Evolutionary conservation across 2,113 vertebrate genomes (phyloP).

Genomic region (Bagarius yarrelli): DNA sequence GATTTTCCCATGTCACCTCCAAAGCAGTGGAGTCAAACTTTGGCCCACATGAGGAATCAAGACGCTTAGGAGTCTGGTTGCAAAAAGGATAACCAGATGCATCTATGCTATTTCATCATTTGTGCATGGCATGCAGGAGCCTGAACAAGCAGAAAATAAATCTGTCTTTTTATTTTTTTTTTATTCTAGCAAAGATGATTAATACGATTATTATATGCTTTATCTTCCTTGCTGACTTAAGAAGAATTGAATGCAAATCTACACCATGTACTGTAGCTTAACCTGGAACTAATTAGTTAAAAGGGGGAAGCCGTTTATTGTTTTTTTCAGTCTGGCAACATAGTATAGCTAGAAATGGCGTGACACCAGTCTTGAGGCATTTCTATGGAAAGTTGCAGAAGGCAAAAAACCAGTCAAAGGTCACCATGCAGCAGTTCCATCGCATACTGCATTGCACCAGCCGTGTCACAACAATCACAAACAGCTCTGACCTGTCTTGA

Average conservation of each 20-base stretch:
- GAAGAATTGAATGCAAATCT: background rate
- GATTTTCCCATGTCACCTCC: conserved; percentile 24
- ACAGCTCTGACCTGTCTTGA: conserved; percentile 63
- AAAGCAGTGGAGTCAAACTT: conserved; percentile 30
- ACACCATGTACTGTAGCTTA: background rate
- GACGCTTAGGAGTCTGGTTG: conserved; percentile 22
- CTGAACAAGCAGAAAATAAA: background rate
- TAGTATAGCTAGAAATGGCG: background rate
- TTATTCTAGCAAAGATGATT: background rate
- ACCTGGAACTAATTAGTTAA: background rate
- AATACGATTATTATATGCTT: background rate
- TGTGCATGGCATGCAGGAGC: background rate
- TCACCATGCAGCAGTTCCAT: conserved; percentile 65
- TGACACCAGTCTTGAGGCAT: background rate
- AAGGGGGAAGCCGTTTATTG: background rate
- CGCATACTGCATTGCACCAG: conserved; percentile 58
- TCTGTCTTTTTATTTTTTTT: background rate
- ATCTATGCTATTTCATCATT: background rate
- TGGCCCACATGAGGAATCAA: conserved; percentile 22
- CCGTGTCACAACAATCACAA: conserved; percentile 68
- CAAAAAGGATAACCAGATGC: conserved; percentile 28
- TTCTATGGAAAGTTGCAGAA: background rate
- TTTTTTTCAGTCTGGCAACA: background rate
- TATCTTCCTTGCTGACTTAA: background rate
- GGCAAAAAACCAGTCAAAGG: conserved; percentile 29